Evolutionary conservation across 2,888 invertebrate species (phyloP).

Genomic region (Stegana nigrithorax): DNA sequence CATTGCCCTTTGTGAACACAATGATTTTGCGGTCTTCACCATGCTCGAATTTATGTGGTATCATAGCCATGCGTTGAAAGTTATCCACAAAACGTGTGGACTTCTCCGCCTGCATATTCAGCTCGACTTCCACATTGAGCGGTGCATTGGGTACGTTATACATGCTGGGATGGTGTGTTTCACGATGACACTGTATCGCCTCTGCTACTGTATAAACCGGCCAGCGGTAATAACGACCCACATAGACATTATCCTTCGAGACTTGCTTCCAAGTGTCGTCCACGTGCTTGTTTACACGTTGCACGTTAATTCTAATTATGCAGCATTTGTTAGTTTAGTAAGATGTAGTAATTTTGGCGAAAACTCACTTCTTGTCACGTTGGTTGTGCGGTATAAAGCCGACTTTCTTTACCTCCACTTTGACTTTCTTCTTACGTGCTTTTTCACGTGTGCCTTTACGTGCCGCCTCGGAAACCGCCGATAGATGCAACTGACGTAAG

Average conservation of each 20-base stretch:
- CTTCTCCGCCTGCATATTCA: slow-evolving; percentile 78
- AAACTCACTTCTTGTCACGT: slow-evolving; percentile 72
- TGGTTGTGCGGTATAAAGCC: slow-evolving; percentile 80
- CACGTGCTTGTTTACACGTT: slow-evolving; percentile 71
- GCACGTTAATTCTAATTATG: slow-evolving; percentile 68
- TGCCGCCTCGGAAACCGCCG: slow-evolving; percentile 77
- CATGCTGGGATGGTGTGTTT: slow-evolving; percentile 86
- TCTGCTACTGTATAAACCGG: slow-evolving; percentile 78
- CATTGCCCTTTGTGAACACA: slow-evolving; percentile 79
- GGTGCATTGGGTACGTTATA: slow-evolving; percentile 81
- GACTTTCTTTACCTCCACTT: slow-evolving; percentile 80
- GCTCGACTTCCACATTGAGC: slow-evolving; percentile 78
- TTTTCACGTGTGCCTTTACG: slow-evolving; percentile 86
- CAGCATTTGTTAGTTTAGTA: background rate
- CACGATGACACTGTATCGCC: slow-evolving; percentile 81
- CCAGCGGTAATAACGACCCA: slow-evolving; percentile 72
- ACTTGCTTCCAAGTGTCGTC: slow-evolving; percentile 73
- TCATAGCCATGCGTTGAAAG: slow-evolving; percentile 75
- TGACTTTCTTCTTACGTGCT: slow-evolving; percentile 80
- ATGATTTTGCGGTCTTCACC: slow-evolving; percentile 78
- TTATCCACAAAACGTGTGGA: slow-evolving; percentile 76
- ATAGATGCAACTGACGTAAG: slow-evolving; percentile 70
- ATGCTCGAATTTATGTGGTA: slow-evolving; percentile 79
- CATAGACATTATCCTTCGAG: slow-evolving; percentile 76
- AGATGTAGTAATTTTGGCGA: background rate